Evolutionary conservation across 2,113 vertebrate genomes (phyloP), one percentile per base, ranked within the genome.

Genomic region (Semicossyphus pulcher): DNA sequence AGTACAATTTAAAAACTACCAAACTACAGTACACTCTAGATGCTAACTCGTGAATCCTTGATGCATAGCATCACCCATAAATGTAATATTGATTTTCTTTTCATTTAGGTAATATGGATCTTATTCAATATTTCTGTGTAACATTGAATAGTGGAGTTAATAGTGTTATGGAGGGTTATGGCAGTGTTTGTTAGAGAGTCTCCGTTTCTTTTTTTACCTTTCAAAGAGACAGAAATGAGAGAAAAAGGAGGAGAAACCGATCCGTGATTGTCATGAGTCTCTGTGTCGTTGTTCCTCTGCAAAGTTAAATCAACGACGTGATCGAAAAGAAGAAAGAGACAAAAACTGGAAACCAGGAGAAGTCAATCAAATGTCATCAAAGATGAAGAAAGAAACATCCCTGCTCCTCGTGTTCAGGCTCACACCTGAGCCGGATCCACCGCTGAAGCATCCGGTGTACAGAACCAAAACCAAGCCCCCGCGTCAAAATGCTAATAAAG

Each of bases 31-130:
- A 86, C 72, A 78, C 65, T 57, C 61, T 73, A 56, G 78, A 86
- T 81, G 83, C 71, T 85, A 51, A 68, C 53, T 16, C 37, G 60
- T 36, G 59, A 80, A 11, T 66, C 56, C 58, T 72, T 29, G 85
- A 91, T 91, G 88, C 89, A 88, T 91, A 90, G 88, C 89, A 91
- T 89, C 86, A 69, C 56, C 78, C 68, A 71, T 84, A 83, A 16
- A 80, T 63, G 62, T 51, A 32, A 59, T 48, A 29, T 60, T 32
- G 41, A 63, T 10, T 1, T 44, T 32, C 21, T 74, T 59, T 21
- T 53, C 12, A 66, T 78, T 44, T 31, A 31, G 20, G 53, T 58
- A 10, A 64, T 36, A 37, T 42, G 32, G 62, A 51, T 78, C 71
- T 63, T 20, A 56, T 81, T 78, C 80, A 67, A 66, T 39, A 41